Evolutionary conservation across 2,113 vertebrate species (phyloP), one percentile per base, ranked within the genome.

Genomic region (Cottus gobio): DNA sequence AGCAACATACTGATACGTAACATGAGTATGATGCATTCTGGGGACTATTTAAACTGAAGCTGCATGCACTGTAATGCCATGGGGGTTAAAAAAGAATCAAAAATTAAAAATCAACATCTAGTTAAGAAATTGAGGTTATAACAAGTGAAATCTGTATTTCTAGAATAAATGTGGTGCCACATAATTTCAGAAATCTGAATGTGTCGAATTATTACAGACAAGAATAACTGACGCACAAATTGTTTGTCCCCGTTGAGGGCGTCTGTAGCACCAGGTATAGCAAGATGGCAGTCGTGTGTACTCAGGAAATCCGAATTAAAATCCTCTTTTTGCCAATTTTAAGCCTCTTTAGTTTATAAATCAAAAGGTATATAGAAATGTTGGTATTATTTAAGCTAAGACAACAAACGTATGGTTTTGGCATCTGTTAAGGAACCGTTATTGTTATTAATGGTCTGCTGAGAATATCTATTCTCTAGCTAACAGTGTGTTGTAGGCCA

Each of bases 11-110:
- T 42, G n/a, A 57, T 34, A 64, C 36, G 39, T 30, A 63, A 68
- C 26, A 70, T 2, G 0, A 79, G 28, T 58, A 36, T 3, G 20
- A 74, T 75, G 56, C 74, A 75, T 71, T 75, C 30, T 78, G 64
- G 62, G 28, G 36, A 61, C 52, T 24, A 44, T 57, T 72, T 62
- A 26, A 77, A 75, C n/a, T 71, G 0, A 57, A 75, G 48, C 31
- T 74, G 71, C 85, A 82, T 89, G 84, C 79, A 11, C 54, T 71
- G 39, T 12, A 52, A 79, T 37, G 46, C 60, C 73, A 65, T 46
- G 48, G 79, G 87, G 71, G 78, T 76, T 64, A 80, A 39, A 22
- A 26, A 28, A 13, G 34, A 3, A 4, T 34, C 34, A 34, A 34
- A 34, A 34, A 34, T 5, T 34, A 42, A 42, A 42, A 80, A n/a